Evolutionary conservation across 37 sponge, comb jelly and placozoan genomes (phyloP), one percentile per base, ranked within the genome.

Genomic region (Spongilla lacustris): DNA sequence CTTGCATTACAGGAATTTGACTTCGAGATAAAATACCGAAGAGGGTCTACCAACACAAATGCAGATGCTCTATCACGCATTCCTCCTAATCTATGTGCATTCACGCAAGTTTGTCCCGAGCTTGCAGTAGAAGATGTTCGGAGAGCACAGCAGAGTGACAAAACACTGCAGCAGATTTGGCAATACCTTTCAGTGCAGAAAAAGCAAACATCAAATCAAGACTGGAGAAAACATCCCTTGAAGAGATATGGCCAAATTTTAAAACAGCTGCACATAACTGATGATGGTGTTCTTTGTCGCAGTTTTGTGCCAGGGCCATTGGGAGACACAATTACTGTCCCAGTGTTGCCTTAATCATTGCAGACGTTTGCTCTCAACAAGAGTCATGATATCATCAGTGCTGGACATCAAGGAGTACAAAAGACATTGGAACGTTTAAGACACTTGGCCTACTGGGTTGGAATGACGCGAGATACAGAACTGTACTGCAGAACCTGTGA

Each of bases 31-130:
- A 49, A 31, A 36, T 84, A 91, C 68, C 67, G 85, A 21, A 87
- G 70, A n/a, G 88, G 92, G 2, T 49, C 67, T 21, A 37, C 29
- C 25, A 91, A 91, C 67, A 69, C 75, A 14, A 91, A 91, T 79
- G 92, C 88, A 28, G 92, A 91, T 83, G 88, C 81, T 37, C 76
- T 91, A 23, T 91, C 92, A 17, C 86, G 49, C 6, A 32, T 27
- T 27, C 74, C 32, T 14, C 17, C 17, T 34, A 25, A 73, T 73
- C 74, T 73, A 34, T 73, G 74, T 73, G 74, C 74, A 73, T 10
- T 73, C 74, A 73, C 30, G 11, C 58, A 58, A 58, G 58, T 58
- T 58, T 58, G 58, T 58, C 58, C 14, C 4, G 19, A 27, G 78
- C 26, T 46, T 34, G 26, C 32, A 77, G 32, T 35, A 36, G 36